Evolutionary conservation across 2,113 vertebrate species (phyloP), one percentile per base, ranked within the genome.

Genomic region (Podarcis raffonei): DNA sequence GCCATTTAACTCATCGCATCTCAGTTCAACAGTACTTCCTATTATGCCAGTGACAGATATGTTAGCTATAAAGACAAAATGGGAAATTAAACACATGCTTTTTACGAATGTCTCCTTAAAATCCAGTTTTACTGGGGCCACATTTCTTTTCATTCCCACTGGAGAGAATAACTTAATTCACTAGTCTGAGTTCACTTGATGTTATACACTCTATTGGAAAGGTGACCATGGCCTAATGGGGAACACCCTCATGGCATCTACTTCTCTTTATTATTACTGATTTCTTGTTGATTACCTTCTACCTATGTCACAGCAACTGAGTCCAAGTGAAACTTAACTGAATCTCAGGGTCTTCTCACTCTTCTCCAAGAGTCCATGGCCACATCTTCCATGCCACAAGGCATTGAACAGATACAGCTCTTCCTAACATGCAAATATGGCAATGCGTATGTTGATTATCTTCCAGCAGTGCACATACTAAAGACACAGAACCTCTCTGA

Each of bases 21-120:
- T 69, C 39, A 97, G 88, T 11, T 89, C 72, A 30, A 87, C 93
- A 0, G 92, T 62, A 11, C 94, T 93, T 71, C 97, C 96, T 78
- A 86, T 92, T 74, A 96, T 94, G 0, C 94, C 96, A 8, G 87
- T 1, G 0, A 95, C 69, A 18, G 91, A 91, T 13, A 32, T 7
- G 2, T 79, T 0, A 80, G 39, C 96, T 96, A 81, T 25, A 87
- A 77, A 5, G 42, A 89, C 57, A 69, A 87, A 90, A 23, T 90
- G 32, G 39, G 1, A 6, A 8, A 1, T 25, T 7, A 4, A 1
- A 16, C 32, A 37, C 5, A 16, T 1, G 3, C 2, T 86, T 86
- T 25, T 39, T 11, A 62, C 16, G 25, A 15, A 85, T 32, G 57
- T 30, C 37, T 68, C 23, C 81, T 68, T 62, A 59, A 18, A 62